Percentiles rank a stretch among this genome's conserved stretches.
phyloP scores from a whole-genome alignment of 2,888 invertebrate genomes.

The Drosophila prolongata region DNA sequence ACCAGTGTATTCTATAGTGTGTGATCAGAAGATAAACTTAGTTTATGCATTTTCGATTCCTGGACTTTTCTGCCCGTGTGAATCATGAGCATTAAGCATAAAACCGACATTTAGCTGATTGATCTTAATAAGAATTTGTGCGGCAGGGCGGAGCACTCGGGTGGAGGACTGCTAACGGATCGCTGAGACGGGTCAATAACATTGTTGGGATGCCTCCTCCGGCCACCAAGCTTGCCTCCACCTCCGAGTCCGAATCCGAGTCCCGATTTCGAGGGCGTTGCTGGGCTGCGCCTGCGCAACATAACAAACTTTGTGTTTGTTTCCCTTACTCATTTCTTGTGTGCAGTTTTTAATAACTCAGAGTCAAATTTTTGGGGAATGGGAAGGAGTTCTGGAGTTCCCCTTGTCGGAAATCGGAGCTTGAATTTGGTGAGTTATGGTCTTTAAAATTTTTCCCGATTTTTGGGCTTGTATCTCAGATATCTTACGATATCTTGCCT shows the following conservation, averaged over 20 bases:
- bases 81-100: slow-evolving; percentile 79
- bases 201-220: slow-evolving; percentile 40
- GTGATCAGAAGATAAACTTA: background rate
- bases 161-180: slow-evolving; percentile 62
- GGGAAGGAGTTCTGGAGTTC: slow-evolving; percentile 6
- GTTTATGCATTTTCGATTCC: slow-evolving; percentile 63
- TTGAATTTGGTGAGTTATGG: slow-evolving; percentile 59
- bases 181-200: slow-evolving; percentile 69
- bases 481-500: slow-evolving; percentile 30
- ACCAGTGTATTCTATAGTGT: slow-evolving; percentile 3
- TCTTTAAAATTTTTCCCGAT: slow-evolving; percentile 13
- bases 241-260: slow-evolving; percentile 10
- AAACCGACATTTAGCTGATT: slow-evolving; percentile 80
- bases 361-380: background rate
- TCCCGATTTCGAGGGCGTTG: slow-evolving; percentile 61
- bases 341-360: slow-evolving; percentile 68
- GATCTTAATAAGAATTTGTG: slow-evolving; percentile 75
- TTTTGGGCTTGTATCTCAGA: background rate
- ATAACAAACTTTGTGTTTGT: slow-evolving; percentile 73
- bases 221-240: background rate
- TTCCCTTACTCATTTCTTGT: slow-evolving; percentile 28
- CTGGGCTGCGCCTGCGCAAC: slow-evolving; percentile 75
- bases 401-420: slow-evolving; percentile 68
- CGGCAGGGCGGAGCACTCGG: slow-evolving; percentile 33
- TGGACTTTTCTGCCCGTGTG: slow-evolving; percentile 61